These are phyloP conservation scores for Myotis davidii DNA, from an alignment of 2,113 vertebrate species.

Conservation along the genomic window DNA sequence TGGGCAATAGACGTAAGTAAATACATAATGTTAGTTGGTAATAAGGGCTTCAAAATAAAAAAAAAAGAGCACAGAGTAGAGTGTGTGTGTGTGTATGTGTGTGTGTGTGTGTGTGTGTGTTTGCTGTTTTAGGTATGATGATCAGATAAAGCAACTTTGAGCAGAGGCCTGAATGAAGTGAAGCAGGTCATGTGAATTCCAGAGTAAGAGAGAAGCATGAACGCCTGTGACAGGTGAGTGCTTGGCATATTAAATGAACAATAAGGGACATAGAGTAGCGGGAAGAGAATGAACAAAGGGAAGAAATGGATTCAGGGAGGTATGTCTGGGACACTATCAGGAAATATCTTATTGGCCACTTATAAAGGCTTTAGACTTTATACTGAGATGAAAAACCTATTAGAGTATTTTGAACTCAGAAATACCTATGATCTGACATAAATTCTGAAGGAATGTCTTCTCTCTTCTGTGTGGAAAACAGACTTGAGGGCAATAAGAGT, in stretches of 20 bases:
- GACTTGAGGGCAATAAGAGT: neutral
- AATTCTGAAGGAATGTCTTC: neutral
- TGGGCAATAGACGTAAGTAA: neutral
- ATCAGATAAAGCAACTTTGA: neutral
- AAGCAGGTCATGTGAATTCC: neutral
- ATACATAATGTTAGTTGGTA: neutral
- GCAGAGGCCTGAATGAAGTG: neutral
- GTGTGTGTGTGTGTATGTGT: neutral
- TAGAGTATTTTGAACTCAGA: neutral
- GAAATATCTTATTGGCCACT: neutral
- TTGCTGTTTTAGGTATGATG: neutral
- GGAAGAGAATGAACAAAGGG: neutral
- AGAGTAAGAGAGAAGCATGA: neutral
- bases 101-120: neutral
- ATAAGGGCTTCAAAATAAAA: constrained; percentile 38
- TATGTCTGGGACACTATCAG: neutral
- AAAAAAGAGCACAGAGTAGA: neutral
- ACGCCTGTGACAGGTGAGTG: neutral
- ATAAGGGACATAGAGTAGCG: neutral
- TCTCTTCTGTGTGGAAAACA: neutral
- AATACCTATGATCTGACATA: neutral
- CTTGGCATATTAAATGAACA: neutral
- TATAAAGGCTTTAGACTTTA: neutral
- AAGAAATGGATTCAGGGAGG: neutral
- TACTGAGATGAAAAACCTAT: neutral